Percentiles rank a stretch among this genome's conserved stretches.
Conservation (phyloP, 2,113 vertebrate species). For the Actenoides lindsayi region DNA sequence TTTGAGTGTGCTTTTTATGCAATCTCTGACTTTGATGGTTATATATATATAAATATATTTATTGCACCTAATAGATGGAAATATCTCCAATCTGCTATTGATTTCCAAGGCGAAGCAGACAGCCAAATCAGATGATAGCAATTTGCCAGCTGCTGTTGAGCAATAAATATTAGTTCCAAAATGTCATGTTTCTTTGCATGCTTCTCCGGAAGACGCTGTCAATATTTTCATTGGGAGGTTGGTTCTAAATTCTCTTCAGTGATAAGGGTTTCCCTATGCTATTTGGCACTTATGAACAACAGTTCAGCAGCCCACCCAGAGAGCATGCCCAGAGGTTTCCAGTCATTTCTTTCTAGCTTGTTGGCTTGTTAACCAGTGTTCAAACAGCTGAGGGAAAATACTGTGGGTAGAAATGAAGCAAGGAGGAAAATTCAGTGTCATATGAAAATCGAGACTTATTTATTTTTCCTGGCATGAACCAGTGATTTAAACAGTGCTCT, state of each 20-base stretch:
- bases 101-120: background rate
- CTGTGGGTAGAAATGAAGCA: background rate
- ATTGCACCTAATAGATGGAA: slow-evolving; percentile 24
- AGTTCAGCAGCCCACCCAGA: background rate
- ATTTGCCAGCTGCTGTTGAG: slow-evolving; percentile 43
- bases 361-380: background rate
- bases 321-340: background rate
- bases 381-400: background rate
- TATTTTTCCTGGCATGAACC: background rate
- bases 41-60: background rate
- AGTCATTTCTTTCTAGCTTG: background rate
- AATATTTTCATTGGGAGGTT: slow-evolving; percentile 2
- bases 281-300: background rate
- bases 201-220: background rate
- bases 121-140: slow-evolving; percentile 41
- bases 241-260: background rate
- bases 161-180: slow-evolving; percentile 41
- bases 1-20: background rate
- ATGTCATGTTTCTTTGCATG: slow-evolving; percentile 13
- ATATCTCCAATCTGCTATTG: slow-evolving; percentile 33
- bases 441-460: background rate
- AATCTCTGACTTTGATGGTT: background rate
- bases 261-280: background rate
- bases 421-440: background rate
- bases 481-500: slow-evolving; percentile 16